These are phyloP conservation scores for Lepidostoma basale DNA, from an alignment of 1,140 invertebrate genomes.

Conservation along the genomic window DNA sequence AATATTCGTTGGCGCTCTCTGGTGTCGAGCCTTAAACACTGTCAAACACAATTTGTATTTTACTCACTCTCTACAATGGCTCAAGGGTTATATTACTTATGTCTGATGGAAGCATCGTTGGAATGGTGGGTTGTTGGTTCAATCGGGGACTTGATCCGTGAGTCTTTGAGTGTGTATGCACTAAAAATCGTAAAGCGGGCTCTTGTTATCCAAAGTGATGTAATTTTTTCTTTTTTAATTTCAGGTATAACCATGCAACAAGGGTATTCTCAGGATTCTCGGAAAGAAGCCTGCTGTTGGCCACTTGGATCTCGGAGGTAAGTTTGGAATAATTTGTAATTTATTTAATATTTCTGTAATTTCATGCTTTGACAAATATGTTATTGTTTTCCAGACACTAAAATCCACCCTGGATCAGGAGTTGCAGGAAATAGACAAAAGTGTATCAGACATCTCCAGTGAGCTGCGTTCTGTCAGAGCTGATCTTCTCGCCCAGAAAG, in stretches of 20 bases:
- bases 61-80: too few species aligned
- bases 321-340: neutral
- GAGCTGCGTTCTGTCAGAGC: constrained; percentile 34
- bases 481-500: constrained; percentile 38
- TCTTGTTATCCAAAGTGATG: too few species aligned
- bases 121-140: too few species aligned
- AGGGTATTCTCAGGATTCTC: constrained; percentile 39
- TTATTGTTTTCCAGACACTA: constrained; percentile 34
- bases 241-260: constrained; percentile 40
- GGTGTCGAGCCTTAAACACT: too few species aligned
- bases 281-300: constrained; percentile 36
- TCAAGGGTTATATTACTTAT: too few species aligned
- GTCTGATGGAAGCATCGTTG: too few species aligned
- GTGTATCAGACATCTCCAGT: constrained; percentile 26
- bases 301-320: constrained; percentile 39
- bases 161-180: too few species aligned
- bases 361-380: neutral
- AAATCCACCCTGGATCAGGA: constrained; percentile 41
- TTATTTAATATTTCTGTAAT: neutral
- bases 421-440: constrained; percentile 38
- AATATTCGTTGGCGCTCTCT: too few species aligned
- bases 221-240: constrained; percentile 22
- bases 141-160: too few species aligned
- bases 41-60: too few species aligned
- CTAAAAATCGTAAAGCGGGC: too few species aligned